Evolutionary conservation across 2,113 vertebrate species (phyloP), one percentile per base, ranked within the genome.

Genomic region (Holacanthus passer): DNA sequence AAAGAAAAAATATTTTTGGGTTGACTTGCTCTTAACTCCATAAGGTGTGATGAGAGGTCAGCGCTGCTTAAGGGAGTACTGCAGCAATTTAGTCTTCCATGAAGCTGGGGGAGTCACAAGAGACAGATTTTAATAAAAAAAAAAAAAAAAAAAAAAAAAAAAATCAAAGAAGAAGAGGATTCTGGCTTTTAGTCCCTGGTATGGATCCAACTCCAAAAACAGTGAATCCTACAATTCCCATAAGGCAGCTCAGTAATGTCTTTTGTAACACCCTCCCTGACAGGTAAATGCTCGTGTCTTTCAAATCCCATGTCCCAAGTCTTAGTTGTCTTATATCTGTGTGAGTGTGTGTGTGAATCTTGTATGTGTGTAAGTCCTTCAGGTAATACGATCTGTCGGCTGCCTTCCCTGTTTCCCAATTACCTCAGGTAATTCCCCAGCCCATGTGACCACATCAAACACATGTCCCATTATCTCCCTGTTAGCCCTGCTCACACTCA

Each of bases 391-490:
- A 59, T 84, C 68, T 59, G 22, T 53, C 63, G 32, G 41, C 56
- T 79, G 72, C 59, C 65, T 65, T 58, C 48, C 52, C 64, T 59
- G 65, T 66, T 76, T 50, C 43, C 76, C 60, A 75, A 70, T 87
- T 76, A 73, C 73, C 62, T 45, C n/a, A 81, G 29, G 52, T 74
- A 79, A 75, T 75, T 72, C 74, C 43, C 47, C 68, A 48, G 16
- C 35, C 76, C 73, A 83, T 67, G 58, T 83, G 83, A 81, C 60
- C 70, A 77, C 70, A 73, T 84, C 63, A 77, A 71, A 88, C 70
- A 82, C 81, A 82, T 83, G 79, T 86, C 70, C 59, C 53, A 84
- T 88, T 90, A 83, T 37, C 73, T 82, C 55, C 70, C 77, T 63
- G 69, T 84, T 86, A 84, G 73, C 78, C 37, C 27, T 17, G 52